Base-by-base conservation (phyloP, 2,113 vertebrate genomes). In the Chloropsis cyanopogon region DNA sequence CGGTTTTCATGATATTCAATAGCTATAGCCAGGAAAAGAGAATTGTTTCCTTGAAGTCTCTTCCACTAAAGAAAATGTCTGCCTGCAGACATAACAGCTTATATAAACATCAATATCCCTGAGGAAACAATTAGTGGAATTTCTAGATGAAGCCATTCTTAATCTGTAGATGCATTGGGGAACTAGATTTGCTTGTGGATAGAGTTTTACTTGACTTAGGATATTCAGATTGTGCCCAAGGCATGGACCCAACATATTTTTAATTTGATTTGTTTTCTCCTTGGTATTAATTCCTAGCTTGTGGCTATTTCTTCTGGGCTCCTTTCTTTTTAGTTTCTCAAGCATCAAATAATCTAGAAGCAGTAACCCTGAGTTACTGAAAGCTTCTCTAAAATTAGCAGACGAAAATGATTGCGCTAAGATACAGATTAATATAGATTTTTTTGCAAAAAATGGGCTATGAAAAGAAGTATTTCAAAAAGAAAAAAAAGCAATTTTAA, bases 91-190 rank as follows among this genome's bases (percentile, higher is more conserved):
- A 31, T 37, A 86, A 33, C 31, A 69, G 19, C n/a, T 92, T 4
- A 1, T 15, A 46, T 75, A 42, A 31, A 63, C 47, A 76, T 88
- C 70, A 79, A 21, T 72, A 79, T 59, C 49, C 53, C 83, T 35
- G 16, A 86, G 63, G 66, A 92, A 96, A 91, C 25, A 79, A 82
- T 65, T 70, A 81, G 13, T 46, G 18, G 39, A 75, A 82, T 70
- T 95, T 93, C 61, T 73, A 81, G 59, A 85, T 79, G 42, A 92
- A 90, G 17, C 9, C 22, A 21, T 77, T 88, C 65, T 56, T 61
- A 88, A 82, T 37, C 65, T 73, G 50, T 37, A 56, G 46, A 66
- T 82, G 5, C 3, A 1, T 35, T 0, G 0, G 3, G 39, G n/a
- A 87, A 57, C 41, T 41, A 59, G 11, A 88, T 79, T 85, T 82